phyloP scores from a whole-genome alignment of 1,140 invertebrate species.

The Ips typographus region DNA sequence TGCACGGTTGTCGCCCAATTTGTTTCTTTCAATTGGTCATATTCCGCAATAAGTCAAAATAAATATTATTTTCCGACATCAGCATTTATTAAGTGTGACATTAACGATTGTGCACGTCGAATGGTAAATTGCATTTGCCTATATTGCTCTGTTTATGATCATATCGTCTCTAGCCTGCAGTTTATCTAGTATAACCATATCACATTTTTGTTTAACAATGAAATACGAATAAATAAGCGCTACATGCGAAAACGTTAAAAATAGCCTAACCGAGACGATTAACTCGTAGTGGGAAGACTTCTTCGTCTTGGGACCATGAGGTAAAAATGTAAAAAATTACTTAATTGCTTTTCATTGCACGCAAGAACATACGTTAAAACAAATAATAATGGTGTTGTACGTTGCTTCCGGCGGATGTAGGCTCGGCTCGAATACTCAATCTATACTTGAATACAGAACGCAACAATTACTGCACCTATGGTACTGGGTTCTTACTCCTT shows the following conservation, averaged over 20 bases:
- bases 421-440: conserved; percentile 7
- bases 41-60: neutral
- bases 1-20: too few relatives aligned
- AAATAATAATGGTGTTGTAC: conserved; percentile 19
- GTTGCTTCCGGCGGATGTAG: conserved; percentile 24
- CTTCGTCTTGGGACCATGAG: neutral
- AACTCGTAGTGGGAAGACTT: too few relatives aligned
- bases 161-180: conserved; percentile 4
- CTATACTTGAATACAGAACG: conserved; percentile 14
- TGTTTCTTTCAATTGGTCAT: neutral
- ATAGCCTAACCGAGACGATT: too few relatives aligned
- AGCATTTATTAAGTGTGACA: conserved; percentile 4
- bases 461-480: conserved; percentile 14
- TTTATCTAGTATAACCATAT: neutral
- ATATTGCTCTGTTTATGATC: conserved; percentile 1
- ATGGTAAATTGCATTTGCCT: conserved; percentile 11
- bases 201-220: too few relatives aligned
- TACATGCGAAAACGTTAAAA: too few relatives aligned
- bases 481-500: neutral
- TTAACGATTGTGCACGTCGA: conserved; percentile 9
- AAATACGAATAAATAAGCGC: too few relatives aligned
- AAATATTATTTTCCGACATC: conserved; percentile 8
- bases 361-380: conserved; percentile 17
- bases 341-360: conserved; percentile 23
- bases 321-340: conserved; percentile 2